Conservation (phyloP, 2,113 vertebrate genomes). For the Odobenus rosmarus region DNA sequence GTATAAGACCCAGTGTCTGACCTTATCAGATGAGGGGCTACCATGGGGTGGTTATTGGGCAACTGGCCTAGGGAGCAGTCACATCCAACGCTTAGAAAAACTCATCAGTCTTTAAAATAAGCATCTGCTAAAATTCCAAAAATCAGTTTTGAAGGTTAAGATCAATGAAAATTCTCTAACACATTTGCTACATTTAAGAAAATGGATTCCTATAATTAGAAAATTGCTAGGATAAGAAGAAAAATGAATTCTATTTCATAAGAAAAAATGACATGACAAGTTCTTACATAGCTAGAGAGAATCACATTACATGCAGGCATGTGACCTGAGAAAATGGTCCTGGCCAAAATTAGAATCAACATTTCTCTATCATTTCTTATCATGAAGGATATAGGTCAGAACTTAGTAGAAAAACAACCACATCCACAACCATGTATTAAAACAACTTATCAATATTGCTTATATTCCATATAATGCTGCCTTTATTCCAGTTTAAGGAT, state of each 20-base stretch:
- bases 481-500: neutral
- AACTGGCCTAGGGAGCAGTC: neutral
- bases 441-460: neutral
- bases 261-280: neutral
- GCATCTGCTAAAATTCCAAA: neutral
- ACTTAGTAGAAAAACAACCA: neutral
- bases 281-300: neutral
- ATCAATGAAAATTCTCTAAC: neutral
- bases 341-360: neutral
- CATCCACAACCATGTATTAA: neutral
- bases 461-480: neutral
- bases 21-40: neutral
- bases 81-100: neutral
- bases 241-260: neutral
- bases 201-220: neutral
- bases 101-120: neutral
- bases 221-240: neutral
- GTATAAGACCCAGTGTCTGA: neutral
- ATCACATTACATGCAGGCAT: neutral
- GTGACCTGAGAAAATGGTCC: neutral
- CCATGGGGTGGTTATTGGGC: fast-evolving
- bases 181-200: neutral
- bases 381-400: neutral
- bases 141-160: neutral
- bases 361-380: neutral